These are phyloP conservation scores for Ptilorrhoa leucosticta DNA, from an alignment of 2,113 vertebrate species.

Conservation along the genomic window DNA sequence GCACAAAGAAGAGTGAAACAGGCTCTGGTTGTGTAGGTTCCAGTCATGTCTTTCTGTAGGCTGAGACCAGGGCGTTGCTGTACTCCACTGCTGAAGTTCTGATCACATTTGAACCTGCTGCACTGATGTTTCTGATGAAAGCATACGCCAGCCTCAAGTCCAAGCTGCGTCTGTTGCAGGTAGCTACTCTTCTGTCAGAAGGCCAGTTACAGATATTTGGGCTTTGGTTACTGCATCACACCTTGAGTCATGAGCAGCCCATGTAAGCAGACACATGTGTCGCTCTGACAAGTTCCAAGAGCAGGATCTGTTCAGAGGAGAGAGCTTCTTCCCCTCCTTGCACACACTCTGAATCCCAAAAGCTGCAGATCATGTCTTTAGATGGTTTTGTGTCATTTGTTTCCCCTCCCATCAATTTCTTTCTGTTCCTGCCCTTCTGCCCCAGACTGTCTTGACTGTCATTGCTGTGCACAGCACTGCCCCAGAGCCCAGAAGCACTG, in stretches of 20 bases:
- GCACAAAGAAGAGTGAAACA: neutral
- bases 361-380: neutral
- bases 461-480: neutral
- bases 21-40: neutral
- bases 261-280: fast-evolving
- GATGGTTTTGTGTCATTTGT: neutral
- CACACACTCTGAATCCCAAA: neutral
- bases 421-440: neutral
- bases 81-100: neutral
- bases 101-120: neutral
- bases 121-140: neutral
- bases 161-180: fast-evolving
- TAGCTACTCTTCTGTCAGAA: neutral
- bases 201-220: neutral
- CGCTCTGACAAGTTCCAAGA: neutral
- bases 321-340: neutral
- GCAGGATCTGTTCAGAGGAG: neutral
- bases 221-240: neutral
- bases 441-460: neutral
- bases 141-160: fast-evolving
- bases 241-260: neutral
- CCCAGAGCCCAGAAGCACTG: neutral
- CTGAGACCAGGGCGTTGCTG: neutral
- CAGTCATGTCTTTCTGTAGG: neutral
- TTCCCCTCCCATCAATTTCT: neutral